A percentile compares a stretch with the other conserved stretches of the same genome.
These are phyloP conservation scores for Pangasius larnaudii DNA, from an alignment of 2,797 vertebrate species.

Conservation along the genomic window DNA sequence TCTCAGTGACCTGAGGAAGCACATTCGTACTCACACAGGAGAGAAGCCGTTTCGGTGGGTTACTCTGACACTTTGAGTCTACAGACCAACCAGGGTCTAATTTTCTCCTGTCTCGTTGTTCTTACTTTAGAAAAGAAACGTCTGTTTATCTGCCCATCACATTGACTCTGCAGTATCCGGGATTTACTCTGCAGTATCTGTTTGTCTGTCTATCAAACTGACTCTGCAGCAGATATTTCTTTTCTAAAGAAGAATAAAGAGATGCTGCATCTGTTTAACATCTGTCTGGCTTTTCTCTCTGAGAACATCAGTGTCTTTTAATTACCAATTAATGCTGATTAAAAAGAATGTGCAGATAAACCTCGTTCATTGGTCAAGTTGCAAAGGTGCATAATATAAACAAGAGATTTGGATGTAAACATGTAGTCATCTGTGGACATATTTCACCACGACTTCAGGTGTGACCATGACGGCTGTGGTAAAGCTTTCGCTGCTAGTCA, in stretches of 20 bases:
- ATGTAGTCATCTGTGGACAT: background rate
- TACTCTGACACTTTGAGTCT: background rate
- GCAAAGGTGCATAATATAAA: background rate
- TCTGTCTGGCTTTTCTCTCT: background rate
- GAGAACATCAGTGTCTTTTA: background rate
- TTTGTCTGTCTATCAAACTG: too few relatives aligned
- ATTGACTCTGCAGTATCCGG: too few relatives aligned
- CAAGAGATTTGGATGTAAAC: background rate
- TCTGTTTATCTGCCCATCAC: background rate
- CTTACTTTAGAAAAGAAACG: background rate
- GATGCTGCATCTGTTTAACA: background rate
- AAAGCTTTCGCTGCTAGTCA: conserved; percentile 99
- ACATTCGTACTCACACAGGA: conserved; percentile 98
- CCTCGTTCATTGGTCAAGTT: background rate
- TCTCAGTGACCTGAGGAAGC: conserved; percentile 98
- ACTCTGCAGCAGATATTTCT: too few relatives aligned
- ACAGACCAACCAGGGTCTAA: background rate
- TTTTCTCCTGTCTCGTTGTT: background rate
- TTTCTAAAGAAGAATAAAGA: too few relatives aligned
- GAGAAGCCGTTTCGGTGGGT: conserved; percentile 97
- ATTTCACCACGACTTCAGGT: conserved; percentile 73
- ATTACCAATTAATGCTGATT: background rate
- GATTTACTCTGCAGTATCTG: background rate
- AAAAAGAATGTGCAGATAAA: background rate
- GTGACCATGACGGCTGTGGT: conserved; percentile 97